Evolutionary conservation across 2,113 vertebrate species (phyloP).

Genomic region (Phyllostomus hastatus): DNA sequence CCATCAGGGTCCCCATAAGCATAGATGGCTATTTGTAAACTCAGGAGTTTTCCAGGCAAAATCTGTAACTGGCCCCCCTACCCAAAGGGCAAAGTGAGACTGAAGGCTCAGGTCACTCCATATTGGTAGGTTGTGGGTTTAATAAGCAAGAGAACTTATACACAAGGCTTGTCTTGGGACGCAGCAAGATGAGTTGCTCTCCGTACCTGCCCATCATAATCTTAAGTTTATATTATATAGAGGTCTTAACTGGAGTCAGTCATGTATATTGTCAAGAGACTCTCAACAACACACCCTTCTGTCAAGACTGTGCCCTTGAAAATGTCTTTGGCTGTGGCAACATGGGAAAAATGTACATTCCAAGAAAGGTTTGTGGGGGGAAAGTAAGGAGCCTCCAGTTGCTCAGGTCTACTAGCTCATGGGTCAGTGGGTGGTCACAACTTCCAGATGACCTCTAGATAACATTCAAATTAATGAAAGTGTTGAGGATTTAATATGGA

Average conservation of each 20-base stretch:
- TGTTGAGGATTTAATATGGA: not conserved
- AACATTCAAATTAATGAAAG: not conserved
- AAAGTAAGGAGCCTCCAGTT: not conserved
- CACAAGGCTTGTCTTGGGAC: not conserved
- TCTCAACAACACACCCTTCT: not conserved
- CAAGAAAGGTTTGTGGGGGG: rapidly evolving
- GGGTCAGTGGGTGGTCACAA: rapidly evolving
- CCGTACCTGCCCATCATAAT: not conserved
- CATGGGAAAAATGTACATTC: not conserved
- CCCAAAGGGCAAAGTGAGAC: not conserved
- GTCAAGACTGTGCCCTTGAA: not conserved
- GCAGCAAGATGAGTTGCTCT: not conserved
- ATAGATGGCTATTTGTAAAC: not conserved
- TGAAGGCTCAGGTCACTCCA: not conserved
- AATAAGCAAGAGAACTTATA: not conserved
- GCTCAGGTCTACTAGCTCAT: not conserved
- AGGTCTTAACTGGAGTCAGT: not conserved
- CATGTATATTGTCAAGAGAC: not conserved
- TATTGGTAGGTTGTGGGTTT: not conserved
- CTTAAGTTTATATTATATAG: not conserved
- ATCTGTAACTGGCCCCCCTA: not conserved
- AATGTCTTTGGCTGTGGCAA: not conserved
- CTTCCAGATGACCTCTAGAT: not conserved
- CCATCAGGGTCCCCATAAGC: not conserved
- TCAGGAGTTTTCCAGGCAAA: not conserved